Evolutionary conservation across 2,888 invertebrate genomes (phyloP).

Genomic region (Amphipyra berbera): DNA sequence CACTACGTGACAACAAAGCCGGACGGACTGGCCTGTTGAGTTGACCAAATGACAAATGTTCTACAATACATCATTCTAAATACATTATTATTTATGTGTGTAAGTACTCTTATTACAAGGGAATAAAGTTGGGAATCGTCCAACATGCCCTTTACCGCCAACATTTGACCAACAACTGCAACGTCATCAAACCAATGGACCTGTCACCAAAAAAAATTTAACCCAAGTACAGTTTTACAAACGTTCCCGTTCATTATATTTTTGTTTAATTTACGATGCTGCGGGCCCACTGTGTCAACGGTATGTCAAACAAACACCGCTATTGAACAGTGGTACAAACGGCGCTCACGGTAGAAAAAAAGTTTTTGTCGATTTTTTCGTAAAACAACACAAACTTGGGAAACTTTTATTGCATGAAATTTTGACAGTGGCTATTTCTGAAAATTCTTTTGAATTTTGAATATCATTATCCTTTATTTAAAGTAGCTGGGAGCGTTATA

Average conservation of each 20-base stretch:
- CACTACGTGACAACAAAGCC: slow-evolving; percentile 56
- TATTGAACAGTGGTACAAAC: slow-evolving; percentile 66
- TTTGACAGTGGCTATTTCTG: slow-evolving; percentile 79
- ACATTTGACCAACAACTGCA: slow-evolving; percentile 57
- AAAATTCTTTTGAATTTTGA: slow-evolving; percentile 71
- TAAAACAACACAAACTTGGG: slow-evolving; percentile 76
- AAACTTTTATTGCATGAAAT: slow-evolving; percentile 81
- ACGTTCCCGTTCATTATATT: slow-evolving; percentile 82
- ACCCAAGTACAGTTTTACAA: slow-evolving; percentile 81
- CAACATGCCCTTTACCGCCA: not conserved
- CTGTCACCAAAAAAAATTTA: slow-evolving; percentile 67
- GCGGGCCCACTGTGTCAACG: slow-evolving; percentile 80
- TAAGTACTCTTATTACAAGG: slow-evolving; percentile 6
- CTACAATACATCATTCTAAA: slow-evolving; percentile 20
- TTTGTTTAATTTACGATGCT: slow-evolving; percentile 82
- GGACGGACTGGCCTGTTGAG: slow-evolving; percentile 61
- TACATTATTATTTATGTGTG: not conserved
- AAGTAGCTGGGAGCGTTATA: slow-evolving; percentile 74
- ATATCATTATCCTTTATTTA: slow-evolving; percentile 75
- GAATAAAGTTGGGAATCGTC: slow-evolving; percentile 16
- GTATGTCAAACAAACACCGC: slow-evolving; percentile 75
- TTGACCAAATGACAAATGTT: slow-evolving; percentile 68
- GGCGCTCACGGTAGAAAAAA: slow-evolving; percentile 56
- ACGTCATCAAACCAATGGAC: slow-evolving; percentile 64
- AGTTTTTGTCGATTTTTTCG: slow-evolving; percentile 73